Conservation (phyloP, 2,797 vertebrate species). For the Brachyalestes nurse region DNA sequence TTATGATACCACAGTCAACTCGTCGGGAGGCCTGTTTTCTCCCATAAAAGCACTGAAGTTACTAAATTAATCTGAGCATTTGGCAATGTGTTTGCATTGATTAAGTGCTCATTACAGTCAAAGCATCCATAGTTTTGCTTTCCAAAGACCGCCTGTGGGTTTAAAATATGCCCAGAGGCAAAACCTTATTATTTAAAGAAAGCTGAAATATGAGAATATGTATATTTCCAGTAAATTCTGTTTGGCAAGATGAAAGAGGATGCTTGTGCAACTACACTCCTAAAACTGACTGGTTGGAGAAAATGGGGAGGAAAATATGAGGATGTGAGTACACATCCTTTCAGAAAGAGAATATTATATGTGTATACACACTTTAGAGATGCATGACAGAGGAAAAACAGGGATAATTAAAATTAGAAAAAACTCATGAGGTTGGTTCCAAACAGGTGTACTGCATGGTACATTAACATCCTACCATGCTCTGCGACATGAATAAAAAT, state of each 20-base stretch:
- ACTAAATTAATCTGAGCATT: constrained; percentile 24
- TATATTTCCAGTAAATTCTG: neutral
- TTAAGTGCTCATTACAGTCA: constrained; percentile 14
- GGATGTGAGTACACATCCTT: too few relatives aligned
- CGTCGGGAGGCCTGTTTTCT: constrained; percentile 23
- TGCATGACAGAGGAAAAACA: too few relatives aligned
- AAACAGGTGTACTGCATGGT: too few relatives aligned
- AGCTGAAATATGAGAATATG: neutral
- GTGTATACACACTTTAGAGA: too few relatives aligned
- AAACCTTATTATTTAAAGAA: neutral
- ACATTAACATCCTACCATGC: too few relatives aligned
- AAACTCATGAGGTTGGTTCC: too few relatives aligned
- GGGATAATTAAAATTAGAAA: too few relatives aligned
- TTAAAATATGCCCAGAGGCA: neutral
- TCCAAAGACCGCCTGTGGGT: constrained; percentile 24
- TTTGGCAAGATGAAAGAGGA: neutral
- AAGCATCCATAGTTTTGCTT: neutral
- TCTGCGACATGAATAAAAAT: too few relatives aligned
- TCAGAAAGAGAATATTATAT: too few relatives aligned
- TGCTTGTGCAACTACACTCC: neutral
- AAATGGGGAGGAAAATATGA: too few relatives aligned
- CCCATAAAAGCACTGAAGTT: neutral
- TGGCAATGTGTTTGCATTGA: constrained; percentile 26
- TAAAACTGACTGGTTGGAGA: neutral
- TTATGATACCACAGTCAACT: constrained; percentile 30